phyloP scores from a whole-genome alignment of 2,888 invertebrate genomes.

The Pollenia angustigena region DNA sequence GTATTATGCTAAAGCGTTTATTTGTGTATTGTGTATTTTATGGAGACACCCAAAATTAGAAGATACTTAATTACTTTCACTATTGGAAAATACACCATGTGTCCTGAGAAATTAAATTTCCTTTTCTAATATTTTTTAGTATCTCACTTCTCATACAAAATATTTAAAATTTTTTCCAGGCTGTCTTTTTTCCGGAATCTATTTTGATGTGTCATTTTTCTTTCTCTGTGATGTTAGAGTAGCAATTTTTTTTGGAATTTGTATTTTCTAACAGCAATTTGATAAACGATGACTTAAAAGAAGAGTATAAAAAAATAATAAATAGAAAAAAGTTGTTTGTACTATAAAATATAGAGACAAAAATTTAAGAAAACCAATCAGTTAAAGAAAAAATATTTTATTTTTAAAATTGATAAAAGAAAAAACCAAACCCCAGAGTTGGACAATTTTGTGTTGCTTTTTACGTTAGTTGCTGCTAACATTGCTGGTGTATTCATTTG shows the following conservation, averaged over 20 bases:
- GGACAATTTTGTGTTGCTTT: slow-evolving; percentile 12
- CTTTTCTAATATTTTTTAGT: slow-evolving; percentile 4
- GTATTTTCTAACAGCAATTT: slow-evolving; percentile 36
- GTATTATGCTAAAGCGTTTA: too few relatives aligned
- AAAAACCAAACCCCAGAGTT: slow-evolving; percentile 19
- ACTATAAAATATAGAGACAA: not conserved
- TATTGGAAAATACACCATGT: slow-evolving; percentile 28
- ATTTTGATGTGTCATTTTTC: slow-evolving; percentile 55
- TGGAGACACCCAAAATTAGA: not conserved
- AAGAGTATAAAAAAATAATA: not conserved
- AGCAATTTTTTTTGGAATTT: not conserved
- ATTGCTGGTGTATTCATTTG: slow-evolving; percentile 57
- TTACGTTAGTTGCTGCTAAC: not conserved
- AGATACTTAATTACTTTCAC: slow-evolving; percentile 45
- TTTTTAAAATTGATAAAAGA: slow-evolving; percentile 23
- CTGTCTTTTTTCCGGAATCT: slow-evolving; percentile 1
- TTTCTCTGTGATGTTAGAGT: slow-evolving; percentile 38
- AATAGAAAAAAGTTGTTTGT: slow-evolving; percentile 40
- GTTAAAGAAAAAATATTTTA: slow-evolving; percentile 45
- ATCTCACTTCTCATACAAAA: not conserved
- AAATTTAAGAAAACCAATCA: slow-evolving; percentile 60
- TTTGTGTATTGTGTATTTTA: too few relatives aligned
- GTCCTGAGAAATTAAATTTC: slow-evolving; percentile 30
- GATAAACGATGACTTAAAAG: slow-evolving; percentile 67
- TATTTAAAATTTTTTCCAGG: not conserved